Conservation (phyloP, 2,113 vertebrate species). For the Danionella cerebrum region DNA sequence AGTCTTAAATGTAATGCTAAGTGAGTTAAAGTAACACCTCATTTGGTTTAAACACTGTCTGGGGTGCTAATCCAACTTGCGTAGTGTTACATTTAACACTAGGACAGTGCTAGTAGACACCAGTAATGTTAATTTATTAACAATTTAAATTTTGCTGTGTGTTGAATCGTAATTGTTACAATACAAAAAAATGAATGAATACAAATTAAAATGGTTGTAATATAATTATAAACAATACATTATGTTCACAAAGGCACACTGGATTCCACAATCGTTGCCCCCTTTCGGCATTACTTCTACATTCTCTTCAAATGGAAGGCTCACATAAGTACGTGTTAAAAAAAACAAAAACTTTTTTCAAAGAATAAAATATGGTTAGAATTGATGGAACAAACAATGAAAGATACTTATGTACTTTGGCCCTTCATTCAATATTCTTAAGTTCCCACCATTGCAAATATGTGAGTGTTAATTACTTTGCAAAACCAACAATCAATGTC, state of each 20-base stretch:
- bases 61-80: no score
- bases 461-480: no score
- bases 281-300: constrained; percentile 8
- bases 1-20: no score
- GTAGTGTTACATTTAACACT: no score
- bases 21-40: no score
- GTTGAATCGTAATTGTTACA: no score
- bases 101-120: no score
- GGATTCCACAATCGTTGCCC: not conserved
- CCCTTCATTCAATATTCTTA: not conserved
- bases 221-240: not conserved
- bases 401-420: not conserved
- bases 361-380: not conserved
- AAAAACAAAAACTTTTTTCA: not conserved
- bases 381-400: not conserved
- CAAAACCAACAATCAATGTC: not conserved
- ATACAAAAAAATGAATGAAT: not conserved
- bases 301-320: not conserved
- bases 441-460: no score
- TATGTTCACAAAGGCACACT: constrained; percentile 18
- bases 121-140: no score
- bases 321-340: no score
- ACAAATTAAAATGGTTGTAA: not conserved
- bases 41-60: no score
- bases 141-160: no score